Evolutionary conservation across 1,140 invertebrate species (phyloP), one percentile per base, ranked within the genome.

Genomic region (Dryas iulia): DNA sequence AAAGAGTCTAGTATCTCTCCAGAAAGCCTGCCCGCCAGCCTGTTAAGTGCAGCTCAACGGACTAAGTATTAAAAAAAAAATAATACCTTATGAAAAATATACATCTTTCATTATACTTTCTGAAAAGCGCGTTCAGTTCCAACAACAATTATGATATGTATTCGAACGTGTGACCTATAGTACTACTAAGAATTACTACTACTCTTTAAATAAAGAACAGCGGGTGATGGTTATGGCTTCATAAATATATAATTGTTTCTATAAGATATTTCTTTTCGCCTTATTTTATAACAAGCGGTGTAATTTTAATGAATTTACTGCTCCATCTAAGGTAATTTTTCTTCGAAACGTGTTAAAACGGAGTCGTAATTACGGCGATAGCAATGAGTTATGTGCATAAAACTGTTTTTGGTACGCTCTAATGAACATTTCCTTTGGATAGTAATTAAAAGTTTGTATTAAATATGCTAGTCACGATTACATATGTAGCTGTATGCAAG

Each of bases 161-260:
- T 47, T 47, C 1, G 18, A 18, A 47, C n/a, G 18, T 47, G 18
- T 47, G 18, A 47, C 8, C 39, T 47, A 47, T 18, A 47, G 1
- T n/a, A 47, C 7, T 47, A 21, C 18, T 18, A 47, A 2, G 39
- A 47, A 47, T 21, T 11, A 47, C 8, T 10, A 47, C 7, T 47
- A 3, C 3, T 47, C 6, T 18, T 47, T 47, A 47, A 47, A 47
- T 14, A 71, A 60, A 63, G 28, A 62, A 33, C 14, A 56, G 25
- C 26, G 57, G 72, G 75, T 70, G 75, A 77, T 39, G 58, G n/a
- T 77, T 74, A 69, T 74, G 52, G 64, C 67, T 68, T 56, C 35
- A 72, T 63, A 52, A 67, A 70, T 63, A 59, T 67, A 23, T 31
- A 30, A 31, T 4, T 24, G 30, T 7, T 52, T 56, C 58, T 53